A percentile compares a stretch with the other conserved stretches of the same genome.
These are phyloP conservation scores for Dinocampus coccinellae DNA, from an alignment of 2,888 invertebrate species.

Conservation along the genomic window DNA sequence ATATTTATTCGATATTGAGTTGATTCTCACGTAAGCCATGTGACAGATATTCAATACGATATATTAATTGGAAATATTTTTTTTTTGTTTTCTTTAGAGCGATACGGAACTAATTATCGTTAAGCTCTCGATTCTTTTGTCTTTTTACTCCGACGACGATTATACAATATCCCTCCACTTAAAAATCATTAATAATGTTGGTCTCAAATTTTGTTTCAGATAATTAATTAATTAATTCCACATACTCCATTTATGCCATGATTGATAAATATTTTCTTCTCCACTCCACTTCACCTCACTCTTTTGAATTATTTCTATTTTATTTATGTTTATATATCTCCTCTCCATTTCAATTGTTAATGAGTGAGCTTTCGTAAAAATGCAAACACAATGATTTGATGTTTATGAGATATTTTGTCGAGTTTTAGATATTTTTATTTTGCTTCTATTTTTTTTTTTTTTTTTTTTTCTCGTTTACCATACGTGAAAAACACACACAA, in stretches of 20 bases:
- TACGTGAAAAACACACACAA: not conserved
- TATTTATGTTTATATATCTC: not conserved
- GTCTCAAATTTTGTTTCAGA: not conserved
- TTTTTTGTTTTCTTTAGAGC: slow-evolving; percentile 27
- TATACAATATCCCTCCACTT: not conserved
- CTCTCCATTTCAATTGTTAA: not conserved
- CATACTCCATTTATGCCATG: not conserved
- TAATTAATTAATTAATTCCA: not conserved
- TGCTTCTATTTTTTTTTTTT: no score
- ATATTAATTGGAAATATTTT: slow-evolving; percentile 54
- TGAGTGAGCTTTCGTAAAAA: not conserved
- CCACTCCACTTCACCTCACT: no score
- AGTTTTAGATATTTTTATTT: not conserved
- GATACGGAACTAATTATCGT: slow-evolving; percentile 21
- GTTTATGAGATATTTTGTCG: not conserved
- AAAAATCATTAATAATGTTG: not conserved
- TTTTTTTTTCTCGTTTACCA: not conserved
- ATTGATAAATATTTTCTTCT: not conserved
- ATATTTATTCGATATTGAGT: slow-evolving; percentile 12
- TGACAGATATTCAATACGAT: slow-evolving; percentile 46
- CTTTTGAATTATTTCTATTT: no score
- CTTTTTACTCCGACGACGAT: not conserved
- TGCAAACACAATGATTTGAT: not conserved
- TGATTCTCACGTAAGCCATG: slow-evolving; percentile 21
- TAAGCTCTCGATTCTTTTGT: slow-evolving; percentile 21